Evolutionary conservation across 1,140 invertebrate species (phyloP), one percentile per base, ranked within the genome.

Genomic region (Mizuhopecten yessoensis): DNA sequence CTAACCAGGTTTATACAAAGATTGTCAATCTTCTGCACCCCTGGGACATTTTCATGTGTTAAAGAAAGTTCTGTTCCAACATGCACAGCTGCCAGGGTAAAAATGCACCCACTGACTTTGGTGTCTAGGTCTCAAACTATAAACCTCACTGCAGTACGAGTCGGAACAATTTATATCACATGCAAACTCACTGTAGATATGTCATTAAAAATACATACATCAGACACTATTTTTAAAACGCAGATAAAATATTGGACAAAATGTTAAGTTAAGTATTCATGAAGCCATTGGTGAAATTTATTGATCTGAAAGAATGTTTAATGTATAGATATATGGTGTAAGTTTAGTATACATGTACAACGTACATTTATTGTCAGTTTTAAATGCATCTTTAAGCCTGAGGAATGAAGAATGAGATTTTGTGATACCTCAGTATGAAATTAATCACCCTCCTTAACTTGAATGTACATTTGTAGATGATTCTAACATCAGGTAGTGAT

Each of bases 151-250:
- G 42, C 17, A 45, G 17, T 45, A 45, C 42, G 17, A 29, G 5
- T 75, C 57, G n/a, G 23, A 29, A 75, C 57, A 75, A 75, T 75
- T 75, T 75, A 75, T 75, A 75, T n/a, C 57, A 75, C 57, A n/a
- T 5, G 23, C 5, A 17, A 75, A n/a, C n/a, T n/a, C n/a, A n/a
- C 23, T 75, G 57, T 13, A 75, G 57, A 75, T n/a, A 75, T 75
- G 57, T n/a, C 57, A 75, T 9, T 15, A 29, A 75, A 75, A 75
- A 75, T n/a, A 75, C n/a, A 75, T 75, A 75, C 3, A 75, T 75
- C 57, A 75, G 3, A 75, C 29, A 75, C 1, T 9, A 75, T 75
- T 3, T 75, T 17, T 29, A 75, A 75, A 75, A 75, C 7, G 5
- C 57, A 29, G 57, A 75, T 5, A 39, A 39, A 5, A 29, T 75